Evolutionary conservation across 1,140 invertebrate genomes (phyloP).

Genomic region (Galleria mellonella): DNA sequence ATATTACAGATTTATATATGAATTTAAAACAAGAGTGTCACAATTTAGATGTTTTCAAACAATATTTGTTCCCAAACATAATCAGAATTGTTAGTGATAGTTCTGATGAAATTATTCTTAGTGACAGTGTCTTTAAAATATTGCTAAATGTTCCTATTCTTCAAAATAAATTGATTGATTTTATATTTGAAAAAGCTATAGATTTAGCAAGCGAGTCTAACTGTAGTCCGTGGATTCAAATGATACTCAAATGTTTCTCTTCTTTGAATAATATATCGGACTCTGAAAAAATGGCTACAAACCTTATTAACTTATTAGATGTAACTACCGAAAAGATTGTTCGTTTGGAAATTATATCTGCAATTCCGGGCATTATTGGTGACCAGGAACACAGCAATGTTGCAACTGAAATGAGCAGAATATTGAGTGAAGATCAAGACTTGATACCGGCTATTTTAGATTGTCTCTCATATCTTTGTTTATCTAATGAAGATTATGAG

Average conservation of each 20-base stretch:
- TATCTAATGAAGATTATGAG: constrained; percentile 56
- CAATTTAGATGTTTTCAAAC: constrained; percentile 42
- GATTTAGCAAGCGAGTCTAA: constrained; percentile 50
- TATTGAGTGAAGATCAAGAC: constrained; percentile 53
- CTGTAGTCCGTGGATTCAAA: constrained; percentile 52
- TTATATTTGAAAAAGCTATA: constrained; percentile 54
- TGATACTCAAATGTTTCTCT: constrained; percentile 59
- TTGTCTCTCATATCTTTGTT: constrained; percentile 59
- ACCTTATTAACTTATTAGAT: constrained; percentile 59
- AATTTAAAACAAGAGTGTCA: constrained; percentile 49
- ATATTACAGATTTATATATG: constrained; percentile 44
- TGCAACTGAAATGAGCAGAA: constrained; percentile 55
- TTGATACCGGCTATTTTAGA: constrained; percentile 63
- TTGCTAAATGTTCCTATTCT: constrained; percentile 49
- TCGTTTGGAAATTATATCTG: constrained; percentile 62
- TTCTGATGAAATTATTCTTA: constrained; percentile 28
- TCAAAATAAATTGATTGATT: constrained; percentile 56
- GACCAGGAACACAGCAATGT: constrained; percentile 61
- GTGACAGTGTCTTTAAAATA: constrained; percentile 59
- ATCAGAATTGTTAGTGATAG: constrained; percentile 29
- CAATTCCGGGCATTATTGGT: constrained; percentile 65
- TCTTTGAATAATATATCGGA: constrained; percentile 44
- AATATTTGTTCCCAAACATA: constrained; percentile 60
- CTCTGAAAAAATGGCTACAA: constrained; percentile 43
- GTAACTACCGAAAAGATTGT: constrained; percentile 53